Percentiles rank a stretch among this genome's conserved stretches.
Conservation (phyloP, 1,140 invertebrate species). For the Drosophila ambigua region DNA sequence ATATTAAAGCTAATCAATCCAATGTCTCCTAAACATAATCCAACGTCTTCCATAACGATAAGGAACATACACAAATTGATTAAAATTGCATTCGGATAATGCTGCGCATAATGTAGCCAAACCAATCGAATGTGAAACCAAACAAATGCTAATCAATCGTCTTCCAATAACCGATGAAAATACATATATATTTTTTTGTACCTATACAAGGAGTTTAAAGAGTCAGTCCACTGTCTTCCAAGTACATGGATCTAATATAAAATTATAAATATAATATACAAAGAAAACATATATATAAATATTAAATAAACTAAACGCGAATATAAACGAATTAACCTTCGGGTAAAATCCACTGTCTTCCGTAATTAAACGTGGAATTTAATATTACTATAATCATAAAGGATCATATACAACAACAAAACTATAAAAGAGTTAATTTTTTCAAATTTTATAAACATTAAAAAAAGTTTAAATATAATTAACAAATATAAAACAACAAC, state of each 20-base stretch:
- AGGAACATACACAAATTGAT: slow-evolving; percentile 4
- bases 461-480: slow-evolving; percentile 6
- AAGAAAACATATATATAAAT: slow-evolving; percentile 35
- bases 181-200: slow-evolving; percentile 51
- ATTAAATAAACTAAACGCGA: slow-evolving; percentile 7
- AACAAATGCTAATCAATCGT: slow-evolving; percentile 57
- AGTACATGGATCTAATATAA: slow-evolving; percentile 33
- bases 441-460: slow-evolving; percentile 1
- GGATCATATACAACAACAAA: neutral
- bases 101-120: slow-evolving; percentile 33
- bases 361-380: slow-evolving; percentile 12
- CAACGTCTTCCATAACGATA: slow-evolving; percentile 62
- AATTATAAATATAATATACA: neutral
- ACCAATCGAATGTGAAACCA: slow-evolving; percentile 15
- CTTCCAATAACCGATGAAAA: slow-evolving; percentile 57
- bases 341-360: slow-evolving; percentile 46
- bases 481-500: slow-evolving; percentile 9
- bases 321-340: slow-evolving; percentile 4
- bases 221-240: slow-evolving; percentile 39
- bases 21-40: slow-evolving; percentile 19
- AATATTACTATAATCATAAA: neutral
- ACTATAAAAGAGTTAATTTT: neutral
- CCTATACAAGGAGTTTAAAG: slow-evolving; percentile 13
- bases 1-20: slow-evolving; percentile 11
- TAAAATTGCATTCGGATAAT: neutral